Percentiles rank a stretch among this genome's conserved stretches.
These are phyloP conservation scores for Thaumatotibia leucotreta DNA, from an alignment of 1,140 invertebrate genomes.

Conservation along the genomic window DNA sequence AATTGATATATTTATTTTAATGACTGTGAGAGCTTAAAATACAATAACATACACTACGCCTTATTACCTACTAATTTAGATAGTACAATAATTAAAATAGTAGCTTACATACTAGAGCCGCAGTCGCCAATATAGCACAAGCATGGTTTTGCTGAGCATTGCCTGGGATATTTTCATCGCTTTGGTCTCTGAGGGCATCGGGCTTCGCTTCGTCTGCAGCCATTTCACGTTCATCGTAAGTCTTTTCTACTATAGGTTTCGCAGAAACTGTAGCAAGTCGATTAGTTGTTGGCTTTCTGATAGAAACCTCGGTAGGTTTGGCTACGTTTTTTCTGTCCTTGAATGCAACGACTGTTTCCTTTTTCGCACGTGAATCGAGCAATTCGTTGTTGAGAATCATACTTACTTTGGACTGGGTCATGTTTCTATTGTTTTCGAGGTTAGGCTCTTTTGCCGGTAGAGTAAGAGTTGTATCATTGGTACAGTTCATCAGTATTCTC, in stretches of 20 bases:
- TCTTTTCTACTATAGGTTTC: conserved; percentile 48
- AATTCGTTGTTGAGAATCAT: background rate
- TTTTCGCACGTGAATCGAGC: background rate
- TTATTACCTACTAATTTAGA: conserved; percentile 21
- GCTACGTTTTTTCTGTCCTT: background rate
- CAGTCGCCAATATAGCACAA: conserved; percentile 28
- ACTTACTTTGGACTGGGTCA: background rate
- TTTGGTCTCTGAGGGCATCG: conserved; percentile 22
- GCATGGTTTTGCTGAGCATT: conserved; percentile 31
- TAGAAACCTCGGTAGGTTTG: background rate
- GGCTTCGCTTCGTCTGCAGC: conserved; percentile 58
- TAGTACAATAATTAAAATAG: conserved; percentile 27
- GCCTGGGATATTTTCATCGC: background rate
- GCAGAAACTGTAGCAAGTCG: conserved; percentile 57
- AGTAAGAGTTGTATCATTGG: background rate
- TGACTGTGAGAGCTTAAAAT: conserved; percentile 55
- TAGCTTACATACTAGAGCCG: conserved; percentile 34
- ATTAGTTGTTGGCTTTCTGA: conserved; percentile 40
- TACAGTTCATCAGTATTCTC: conserved; percentile 55
- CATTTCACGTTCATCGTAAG: conserved; percentile 43
- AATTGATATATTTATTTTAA: conserved; percentile 56
- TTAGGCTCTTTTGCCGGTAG: conserved; percentile 8
- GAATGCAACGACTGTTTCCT: background rate
- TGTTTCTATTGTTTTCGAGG: conserved; percentile 15
- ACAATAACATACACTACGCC: conserved; percentile 36